Conservation (phyloP, 2,888 invertebrate genomes). For the Melitaea athalia region DNA sequence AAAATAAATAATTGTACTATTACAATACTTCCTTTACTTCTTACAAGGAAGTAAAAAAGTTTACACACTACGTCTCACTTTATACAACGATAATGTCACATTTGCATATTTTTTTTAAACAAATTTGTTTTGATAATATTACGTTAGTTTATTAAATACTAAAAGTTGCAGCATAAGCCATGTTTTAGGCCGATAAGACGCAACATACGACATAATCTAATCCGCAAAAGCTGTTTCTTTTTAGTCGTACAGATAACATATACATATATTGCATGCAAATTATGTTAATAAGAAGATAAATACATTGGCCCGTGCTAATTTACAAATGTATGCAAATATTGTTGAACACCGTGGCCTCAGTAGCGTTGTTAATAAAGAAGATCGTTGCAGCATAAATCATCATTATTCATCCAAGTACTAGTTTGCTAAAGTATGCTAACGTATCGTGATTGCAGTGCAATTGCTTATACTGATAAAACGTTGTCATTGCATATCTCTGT, state of each 20-base stretch:
- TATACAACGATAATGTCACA: background rate
- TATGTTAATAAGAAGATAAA: conserved; percentile 22
- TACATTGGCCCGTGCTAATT: conserved; percentile 21
- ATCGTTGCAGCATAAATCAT: conserved; percentile 35
- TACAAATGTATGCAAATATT: conserved; percentile 32
- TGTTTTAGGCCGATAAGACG: background rate
- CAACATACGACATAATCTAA: background rate
- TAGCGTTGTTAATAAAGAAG: conserved; percentile 13
- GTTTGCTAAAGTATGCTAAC: conserved; percentile 23
- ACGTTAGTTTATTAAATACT: background rate
- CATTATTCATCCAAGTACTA: conserved; percentile 47
- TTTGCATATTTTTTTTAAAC: background rate
- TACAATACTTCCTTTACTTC: background rate
- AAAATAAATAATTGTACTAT: background rate
- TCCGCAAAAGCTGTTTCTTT: conserved; percentile 9
- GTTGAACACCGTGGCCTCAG: conserved; percentile 20
- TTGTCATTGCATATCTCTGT: background rate
- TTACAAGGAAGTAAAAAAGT: conserved; percentile 1
- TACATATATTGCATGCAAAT: background rate
- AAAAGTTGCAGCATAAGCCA: no score
- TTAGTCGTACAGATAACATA: background rate
- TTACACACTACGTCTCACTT: background rate
- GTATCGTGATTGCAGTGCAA: conserved; percentile 21
- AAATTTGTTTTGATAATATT: background rate
- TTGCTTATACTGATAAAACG: conserved; percentile 17